A percentile compares a stretch with the other conserved stretches of the same genome.
These are phyloP conservation scores for Chloroceryle inda DNA, from an alignment of 2,797 vertebrate genomes.

Conservation along the genomic window DNA sequence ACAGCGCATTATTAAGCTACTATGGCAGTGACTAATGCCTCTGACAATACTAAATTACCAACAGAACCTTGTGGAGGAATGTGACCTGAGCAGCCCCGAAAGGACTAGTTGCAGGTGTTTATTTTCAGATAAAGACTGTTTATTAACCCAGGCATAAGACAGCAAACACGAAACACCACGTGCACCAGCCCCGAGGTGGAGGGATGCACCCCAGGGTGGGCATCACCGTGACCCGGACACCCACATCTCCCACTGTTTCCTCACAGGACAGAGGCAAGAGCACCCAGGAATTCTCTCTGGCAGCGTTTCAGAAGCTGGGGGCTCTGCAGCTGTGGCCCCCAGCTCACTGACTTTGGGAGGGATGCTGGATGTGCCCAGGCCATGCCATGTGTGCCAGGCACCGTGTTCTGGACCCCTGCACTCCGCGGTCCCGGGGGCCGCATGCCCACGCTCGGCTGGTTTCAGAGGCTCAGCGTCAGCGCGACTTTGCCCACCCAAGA, in stretches of 20 bases:
- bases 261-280: neutral
- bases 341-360: accelerated
- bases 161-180: neutral
- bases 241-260: accelerated
- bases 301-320: neutral
- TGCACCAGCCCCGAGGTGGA: neutral
- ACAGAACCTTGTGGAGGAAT: conserved; percentile 67
- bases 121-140: conserved; percentile 18
- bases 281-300: neutral
- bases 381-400: accelerated
- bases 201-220: neutral
- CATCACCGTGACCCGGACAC: neutral
- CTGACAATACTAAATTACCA: conserved; percentile 47
- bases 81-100: conserved; percentile 66
- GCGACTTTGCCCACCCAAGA: accelerated
- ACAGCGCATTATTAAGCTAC: neutral
- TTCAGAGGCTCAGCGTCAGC: neutral
- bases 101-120: conserved; percentile 34
- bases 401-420: too few species aligned
- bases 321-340: neutral
- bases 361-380: accelerated
- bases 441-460: accelerated
- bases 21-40: conserved; percentile 56
- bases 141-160: neutral
- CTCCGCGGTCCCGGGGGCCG: neutral